Evolutionary conservation across 2,888 invertebrate genomes (phyloP).

Genomic region (Dryobotodes eremita): DNA sequence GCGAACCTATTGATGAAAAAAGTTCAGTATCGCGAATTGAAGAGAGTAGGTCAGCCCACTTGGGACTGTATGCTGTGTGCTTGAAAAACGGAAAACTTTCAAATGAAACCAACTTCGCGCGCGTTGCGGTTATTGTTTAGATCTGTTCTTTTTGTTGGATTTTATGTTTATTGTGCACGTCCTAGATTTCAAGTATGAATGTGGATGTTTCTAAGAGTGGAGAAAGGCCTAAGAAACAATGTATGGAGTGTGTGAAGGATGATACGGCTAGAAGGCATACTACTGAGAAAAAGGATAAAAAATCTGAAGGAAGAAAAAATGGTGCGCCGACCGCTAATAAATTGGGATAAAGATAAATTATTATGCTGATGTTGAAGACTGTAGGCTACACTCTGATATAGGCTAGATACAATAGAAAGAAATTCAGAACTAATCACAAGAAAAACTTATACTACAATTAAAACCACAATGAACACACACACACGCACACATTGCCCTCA

Average conservation of each 20-base stretch:
- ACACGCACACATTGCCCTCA: not conserved
- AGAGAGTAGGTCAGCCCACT: slow-evolving; percentile 64
- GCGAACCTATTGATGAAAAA: slow-evolving; percentile 66
- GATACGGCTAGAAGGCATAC: not conserved
- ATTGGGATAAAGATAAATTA: not conserved
- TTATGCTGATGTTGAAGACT: not conserved
- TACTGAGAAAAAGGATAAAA: not conserved
- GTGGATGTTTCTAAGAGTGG: not conserved
- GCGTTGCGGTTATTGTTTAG: slow-evolving; percentile 54
- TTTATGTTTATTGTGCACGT: slow-evolving; percentile 9
- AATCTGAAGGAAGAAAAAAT: not conserved
- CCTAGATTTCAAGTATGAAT: not conserved
- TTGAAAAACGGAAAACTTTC: slow-evolving; percentile 63
- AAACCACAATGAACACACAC: not conserved
- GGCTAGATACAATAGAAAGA: not conserved
- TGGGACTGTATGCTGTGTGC: slow-evolving; percentile 58
- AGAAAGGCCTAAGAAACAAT: not conserved
- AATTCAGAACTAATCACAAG: not conserved
- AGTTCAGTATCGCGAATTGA: slow-evolving; percentile 61
- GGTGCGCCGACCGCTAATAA: not conserved
- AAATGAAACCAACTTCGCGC: slow-evolving; percentile 61
- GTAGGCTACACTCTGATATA: not conserved
- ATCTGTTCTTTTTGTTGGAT: slow-evolving; percentile 30
- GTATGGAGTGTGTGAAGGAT: not conserved
- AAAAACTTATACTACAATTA: no score